These are phyloP conservation scores for Egretta garzetta DNA, from an alignment of 2,113 vertebrate species.

Conservation along the genomic window DNA sequence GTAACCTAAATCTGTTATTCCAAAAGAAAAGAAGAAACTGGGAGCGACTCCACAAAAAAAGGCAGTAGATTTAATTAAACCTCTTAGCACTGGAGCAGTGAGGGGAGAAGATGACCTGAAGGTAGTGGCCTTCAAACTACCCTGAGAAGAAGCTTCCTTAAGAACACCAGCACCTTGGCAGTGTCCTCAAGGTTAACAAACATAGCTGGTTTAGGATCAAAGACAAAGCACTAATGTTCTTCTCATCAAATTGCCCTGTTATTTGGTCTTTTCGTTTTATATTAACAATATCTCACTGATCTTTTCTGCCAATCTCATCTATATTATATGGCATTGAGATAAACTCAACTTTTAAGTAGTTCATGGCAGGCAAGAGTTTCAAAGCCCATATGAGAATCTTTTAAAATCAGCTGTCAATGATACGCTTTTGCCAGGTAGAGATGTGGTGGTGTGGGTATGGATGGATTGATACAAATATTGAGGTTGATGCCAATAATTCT, in stretches of 20 bases:
- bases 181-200: background rate
- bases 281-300: background rate
- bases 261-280: background rate
- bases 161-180: background rate
- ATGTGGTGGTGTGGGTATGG: background rate
- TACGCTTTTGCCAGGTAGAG: background rate
- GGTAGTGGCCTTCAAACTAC: background rate
- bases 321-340: background rate
- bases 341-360: background rate
- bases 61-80: background rate
- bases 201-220: background rate
- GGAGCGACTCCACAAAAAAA: background rate
- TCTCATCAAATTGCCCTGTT: background rate
- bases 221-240: background rate
- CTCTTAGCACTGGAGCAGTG: background rate
- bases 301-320: background rate
- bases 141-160: background rate
- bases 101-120: background rate
- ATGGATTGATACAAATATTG: background rate
- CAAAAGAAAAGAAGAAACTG: background rate
- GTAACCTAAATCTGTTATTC: background rate
- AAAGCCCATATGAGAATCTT: background rate
- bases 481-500: background rate
- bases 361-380: background rate
- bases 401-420: background rate